These are phyloP conservation scores for Chloromyia formosa DNA, from an alignment of 2,888 invertebrate genomes.

Conservation along the genomic window DNA sequence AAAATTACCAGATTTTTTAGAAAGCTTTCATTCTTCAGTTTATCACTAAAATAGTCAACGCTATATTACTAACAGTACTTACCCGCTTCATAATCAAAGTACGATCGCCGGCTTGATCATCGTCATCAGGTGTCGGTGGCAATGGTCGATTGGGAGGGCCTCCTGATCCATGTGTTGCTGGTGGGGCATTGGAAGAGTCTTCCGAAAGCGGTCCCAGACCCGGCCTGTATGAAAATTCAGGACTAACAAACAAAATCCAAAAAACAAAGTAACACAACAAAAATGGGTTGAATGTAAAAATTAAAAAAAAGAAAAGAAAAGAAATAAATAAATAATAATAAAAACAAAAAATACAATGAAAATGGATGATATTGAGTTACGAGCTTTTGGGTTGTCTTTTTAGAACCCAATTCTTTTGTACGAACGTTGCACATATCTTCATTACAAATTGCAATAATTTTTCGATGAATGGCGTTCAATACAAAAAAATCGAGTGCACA, in stretches of 20 bases:
- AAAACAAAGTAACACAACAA: conserved; percentile 49
- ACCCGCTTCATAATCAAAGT: conserved; percentile 94
- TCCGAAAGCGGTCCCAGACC: conserved; percentile 73
- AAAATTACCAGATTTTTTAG: no score
- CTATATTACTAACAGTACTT: conserved; percentile 64
- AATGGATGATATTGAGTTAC: conserved; percentile 28
- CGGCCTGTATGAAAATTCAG: conserved; percentile 84
- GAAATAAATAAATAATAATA: conserved; percentile 47
- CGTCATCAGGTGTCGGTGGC: conserved; percentile 95
- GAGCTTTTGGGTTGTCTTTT: conserved; percentile 33
- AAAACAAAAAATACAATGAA: conserved; percentile 51
- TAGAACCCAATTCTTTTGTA: no score
- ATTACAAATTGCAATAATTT: no score
- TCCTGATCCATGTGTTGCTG: conserved; percentile 64
- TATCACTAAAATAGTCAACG: no score
- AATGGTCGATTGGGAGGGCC: conserved; percentile 91
- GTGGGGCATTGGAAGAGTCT: conserved; percentile 62
- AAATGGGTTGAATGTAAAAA: conserved; percentile 15
- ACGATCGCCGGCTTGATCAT: conserved; percentile 81
- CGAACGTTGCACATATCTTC: no score
- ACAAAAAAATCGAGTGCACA: no score
- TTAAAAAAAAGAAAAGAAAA: conserved; percentile 51
- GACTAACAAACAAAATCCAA: conserved; percentile 68
- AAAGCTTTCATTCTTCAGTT: no score
- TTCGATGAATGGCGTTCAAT: no score